Conservation (phyloP, 1,140 invertebrate genomes). For the Drosophila hydei region DNA sequence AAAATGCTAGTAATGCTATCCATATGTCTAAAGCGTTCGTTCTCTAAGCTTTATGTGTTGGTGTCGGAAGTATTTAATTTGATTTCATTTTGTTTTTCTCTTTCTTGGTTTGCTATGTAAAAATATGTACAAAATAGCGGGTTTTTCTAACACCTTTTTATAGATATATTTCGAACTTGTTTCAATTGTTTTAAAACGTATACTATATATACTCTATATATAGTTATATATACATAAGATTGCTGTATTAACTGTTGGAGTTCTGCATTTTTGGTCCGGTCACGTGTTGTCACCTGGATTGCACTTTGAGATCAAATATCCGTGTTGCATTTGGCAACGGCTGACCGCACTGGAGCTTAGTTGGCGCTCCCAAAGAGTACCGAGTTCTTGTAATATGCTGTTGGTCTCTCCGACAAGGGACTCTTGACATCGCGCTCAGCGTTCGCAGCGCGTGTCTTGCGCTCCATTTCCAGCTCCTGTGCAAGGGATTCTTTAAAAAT, state of each 20-base stretch:
- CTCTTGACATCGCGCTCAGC: constrained; percentile 93
- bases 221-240: constrained; percentile 8
- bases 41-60: constrained; percentile 13
- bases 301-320: constrained; percentile 82
- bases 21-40: constrained; percentile 12
- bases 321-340: constrained; percentile 34
- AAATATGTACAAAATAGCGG: constrained; percentile 58
- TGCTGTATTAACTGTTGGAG: constrained; percentile 25
- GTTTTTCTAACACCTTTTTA: constrained; percentile 34
- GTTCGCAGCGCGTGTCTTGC: constrained; percentile 91
- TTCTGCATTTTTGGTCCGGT: constrained; percentile 28
- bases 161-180: neutral
- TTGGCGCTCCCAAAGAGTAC: constrained; percentile 93
- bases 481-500: constrained; percentile 89
- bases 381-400: constrained; percentile 93
- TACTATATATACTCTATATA: neutral
- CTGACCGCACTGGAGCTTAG: constrained; percentile 85
- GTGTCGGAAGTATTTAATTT: constrained; percentile 28
- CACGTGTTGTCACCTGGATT: constrained; percentile 57
- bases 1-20: constrained; percentile 20
- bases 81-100: neutral
- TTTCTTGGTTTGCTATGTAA: constrained; percentile 11
- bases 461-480: constrained; percentile 93
- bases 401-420: constrained; percentile 90
- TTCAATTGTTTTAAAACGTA: neutral